Evolutionary conservation across 2,888 invertebrate species (phyloP), one percentile per base, ranked within the genome.

Genomic region (Drosophila peninsularis): DNA sequence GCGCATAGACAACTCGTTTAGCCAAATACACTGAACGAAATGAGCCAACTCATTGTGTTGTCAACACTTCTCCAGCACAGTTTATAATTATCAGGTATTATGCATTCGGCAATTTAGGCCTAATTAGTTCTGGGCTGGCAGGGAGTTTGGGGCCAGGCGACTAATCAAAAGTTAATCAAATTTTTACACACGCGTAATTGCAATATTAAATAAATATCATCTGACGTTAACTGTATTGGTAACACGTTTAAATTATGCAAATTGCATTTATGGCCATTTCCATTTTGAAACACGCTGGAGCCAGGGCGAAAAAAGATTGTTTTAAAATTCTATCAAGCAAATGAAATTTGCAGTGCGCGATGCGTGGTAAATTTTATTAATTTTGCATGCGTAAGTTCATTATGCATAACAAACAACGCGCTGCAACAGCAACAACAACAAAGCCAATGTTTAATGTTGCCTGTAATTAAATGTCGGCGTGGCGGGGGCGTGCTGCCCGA

Each of bases 321-420:
- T 83, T 75, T 41, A 53, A 78, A 83, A 84, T 88, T 81, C 82
- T 71, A 87, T 83, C 82, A 84, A 61, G 82, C 75, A 80, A 83
- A 80, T 88, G 71, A 62, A 71, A 75, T 80, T 86, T 83, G 37
- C 64, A 60, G 80, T 68, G 77, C 58, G 67, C 60, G 78, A 63
- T 81, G 87, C 87, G 84, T 83, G 75, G 82, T 60, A 68, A 87
- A 87, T 78, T 65, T 66, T 69, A 88, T 87, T 86, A 77, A 88
- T 82, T 88, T 82, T 82, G 83, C 80, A 86, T 88, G 82, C 88
- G 88, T 82, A 71, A 82, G 61, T 88, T 85, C 65, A 82, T 85
- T 88, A 82, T 82, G 88, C 86, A 85, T 62, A 88, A 65, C 80
- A 67, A 82, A 62, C 62, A 67, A 50, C 44, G 62, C 55, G 10